These are phyloP conservation scores for Chrysotoxum bicinctum DNA, from an alignment of 2,888 invertebrate species.

Conservation along the genomic window DNA sequence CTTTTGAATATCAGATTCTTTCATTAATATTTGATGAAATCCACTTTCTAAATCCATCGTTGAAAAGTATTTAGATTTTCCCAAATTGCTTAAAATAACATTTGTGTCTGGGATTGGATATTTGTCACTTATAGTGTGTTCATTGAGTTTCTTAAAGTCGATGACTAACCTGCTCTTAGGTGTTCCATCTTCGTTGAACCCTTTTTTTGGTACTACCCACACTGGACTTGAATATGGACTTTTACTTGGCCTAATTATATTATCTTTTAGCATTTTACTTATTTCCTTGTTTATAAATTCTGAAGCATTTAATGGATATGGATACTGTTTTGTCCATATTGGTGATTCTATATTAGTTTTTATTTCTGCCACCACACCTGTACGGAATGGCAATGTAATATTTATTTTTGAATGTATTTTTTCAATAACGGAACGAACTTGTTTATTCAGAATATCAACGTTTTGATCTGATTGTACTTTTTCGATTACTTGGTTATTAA, in stretches of 20 bases:
- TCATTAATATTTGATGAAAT: conserved; percentile 47
- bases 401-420: conserved; percentile 17
- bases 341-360: conserved; percentile 23
- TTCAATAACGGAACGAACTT: conserved; percentile 6
- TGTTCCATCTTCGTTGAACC: conserved; percentile 22
- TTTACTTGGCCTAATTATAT: conserved; percentile 25
- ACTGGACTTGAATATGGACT: conserved; percentile 21
- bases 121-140: conserved; percentile 17
- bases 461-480: conserved; percentile 22
- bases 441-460: conserved; percentile 20
- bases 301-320: conserved; percentile 29
- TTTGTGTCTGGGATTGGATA: conserved; percentile 25
- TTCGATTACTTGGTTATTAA: conserved; percentile 14
- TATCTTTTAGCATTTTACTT: conserved; percentile 11
- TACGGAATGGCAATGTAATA: conserved; percentile 24
- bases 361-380: conserved; percentile 21
- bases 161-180: conserved; percentile 27
- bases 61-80: conserved; percentile 18
- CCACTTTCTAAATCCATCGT: conserved; percentile 47
- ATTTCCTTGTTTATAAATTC: conserved; percentile 39
- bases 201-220: conserved; percentile 15
- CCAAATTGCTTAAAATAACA: conserved; percentile 49
- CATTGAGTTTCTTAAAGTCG: conserved; percentile 21
- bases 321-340: conserved; percentile 38
- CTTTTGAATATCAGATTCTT: conserved; percentile 21